Evolutionary conservation across 2,797 vertebrate species (phyloP).

Genomic region (Enteromius mattozi): DNA sequence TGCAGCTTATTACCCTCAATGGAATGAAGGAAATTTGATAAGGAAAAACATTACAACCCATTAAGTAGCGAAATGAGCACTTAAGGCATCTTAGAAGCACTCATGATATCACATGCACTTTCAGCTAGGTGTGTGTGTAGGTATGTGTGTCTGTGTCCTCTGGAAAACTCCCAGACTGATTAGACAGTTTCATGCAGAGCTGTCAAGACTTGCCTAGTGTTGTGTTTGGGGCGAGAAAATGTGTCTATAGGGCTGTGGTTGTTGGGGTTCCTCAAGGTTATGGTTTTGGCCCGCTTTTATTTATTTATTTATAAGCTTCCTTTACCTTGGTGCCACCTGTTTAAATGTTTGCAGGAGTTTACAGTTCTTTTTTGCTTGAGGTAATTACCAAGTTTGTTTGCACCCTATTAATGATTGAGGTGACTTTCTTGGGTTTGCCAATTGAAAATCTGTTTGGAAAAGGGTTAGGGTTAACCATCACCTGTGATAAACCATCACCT

Average conservation of each 20-base stretch:
- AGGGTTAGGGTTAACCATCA: too few species aligned
- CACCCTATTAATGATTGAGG: neutral
- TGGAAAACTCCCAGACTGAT: conserved; percentile 50
- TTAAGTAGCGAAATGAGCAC: conserved; percentile 20
- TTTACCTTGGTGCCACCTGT: neutral
- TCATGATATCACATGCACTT: conserved; percentile 8
- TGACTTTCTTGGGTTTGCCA: conserved; percentile 2
- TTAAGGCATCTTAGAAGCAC: conserved; percentile 14
- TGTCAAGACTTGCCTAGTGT: conserved; percentile 48
- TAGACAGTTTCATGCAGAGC: conserved; percentile 38
- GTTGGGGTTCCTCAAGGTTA: conserved; percentile 28
- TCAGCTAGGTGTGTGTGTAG: conserved; percentile 19
- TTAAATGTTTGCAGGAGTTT: conserved; percentile 23
- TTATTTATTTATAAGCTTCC: neutral
- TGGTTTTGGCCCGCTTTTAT: conserved; percentile 22
- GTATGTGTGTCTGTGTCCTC: conserved; percentile 39
- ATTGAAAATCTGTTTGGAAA: conserved; percentile 23
- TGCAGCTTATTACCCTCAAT: neutral
- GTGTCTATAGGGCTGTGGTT: conserved; percentile 33
- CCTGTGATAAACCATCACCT: too few species aligned
- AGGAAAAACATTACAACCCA: conserved; percentile 11
- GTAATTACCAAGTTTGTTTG: conserved; percentile 17
- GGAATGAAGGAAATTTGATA: conserved; percentile 6
- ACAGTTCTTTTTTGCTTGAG: neutral
- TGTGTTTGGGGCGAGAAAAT: conserved; percentile 38